Percentiles rank a stretch among this genome's conserved stretches.
Evolutionary conservation across 2,888 invertebrate genomes (phyloP).

Genomic region (Caenorhabditis virilis): DNA sequence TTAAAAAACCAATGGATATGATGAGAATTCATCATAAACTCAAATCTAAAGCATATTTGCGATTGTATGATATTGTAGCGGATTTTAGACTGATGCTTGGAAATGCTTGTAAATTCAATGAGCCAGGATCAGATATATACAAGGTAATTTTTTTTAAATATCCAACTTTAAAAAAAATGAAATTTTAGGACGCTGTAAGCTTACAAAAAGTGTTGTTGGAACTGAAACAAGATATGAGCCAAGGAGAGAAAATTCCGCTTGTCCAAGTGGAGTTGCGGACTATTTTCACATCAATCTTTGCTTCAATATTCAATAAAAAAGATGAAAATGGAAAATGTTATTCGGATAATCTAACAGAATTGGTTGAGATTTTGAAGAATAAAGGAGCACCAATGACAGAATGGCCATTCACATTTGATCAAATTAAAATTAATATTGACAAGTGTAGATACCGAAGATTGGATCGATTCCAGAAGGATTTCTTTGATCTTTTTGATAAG

Average conservation of each 20-base stretch:
- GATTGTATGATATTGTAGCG: constrained; percentile 49
- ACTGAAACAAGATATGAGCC: constrained; percentile 81
- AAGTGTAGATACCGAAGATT: constrained; percentile 85
- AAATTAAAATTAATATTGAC: constrained; percentile 89
- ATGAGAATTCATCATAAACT: constrained; percentile 79
- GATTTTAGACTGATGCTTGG: constrained; percentile 82
- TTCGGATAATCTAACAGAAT: constrained; percentile 88
- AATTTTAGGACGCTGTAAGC: constrained; percentile 90
- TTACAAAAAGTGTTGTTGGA: constrained; percentile 87
- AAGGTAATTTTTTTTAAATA: too few species aligned
- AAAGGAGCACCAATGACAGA: constrained; percentile 71
- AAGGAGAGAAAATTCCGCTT: constrained; percentile 33
- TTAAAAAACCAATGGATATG: constrained; percentile 94
- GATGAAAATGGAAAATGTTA: constrained; percentile 95
- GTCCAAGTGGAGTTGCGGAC: constrained; percentile 82
- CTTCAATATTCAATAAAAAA: constrained; percentile 90
- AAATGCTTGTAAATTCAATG: constrained; percentile 96
- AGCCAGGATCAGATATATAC: constrained; percentile 92
- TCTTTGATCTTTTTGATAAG: constrained; percentile 87
- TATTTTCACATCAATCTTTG: constrained; percentile 86
- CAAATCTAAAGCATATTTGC: constrained; percentile 37
- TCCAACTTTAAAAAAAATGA: too few species aligned
- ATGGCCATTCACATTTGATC: constrained; percentile 84
- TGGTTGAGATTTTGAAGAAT: constrained; percentile 78
- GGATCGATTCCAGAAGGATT: constrained; percentile 85